A percentile compares a stretch with the other conserved stretches of the same genome.
phyloP scores from a whole-genome alignment of 2,797 vertebrate genomes.

The Falco rusticolus region DNA sequence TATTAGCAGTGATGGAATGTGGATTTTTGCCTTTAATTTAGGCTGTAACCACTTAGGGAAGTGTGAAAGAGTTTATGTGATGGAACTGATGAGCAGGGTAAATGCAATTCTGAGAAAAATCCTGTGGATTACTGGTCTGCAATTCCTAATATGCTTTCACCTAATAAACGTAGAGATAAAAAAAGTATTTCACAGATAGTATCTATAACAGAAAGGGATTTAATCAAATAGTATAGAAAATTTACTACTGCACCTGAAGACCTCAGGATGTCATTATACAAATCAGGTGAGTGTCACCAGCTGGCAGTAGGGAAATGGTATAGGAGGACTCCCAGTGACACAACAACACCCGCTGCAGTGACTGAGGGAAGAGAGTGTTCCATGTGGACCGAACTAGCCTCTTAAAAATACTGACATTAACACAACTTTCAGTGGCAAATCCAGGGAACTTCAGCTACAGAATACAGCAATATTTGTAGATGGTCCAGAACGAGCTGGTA shows the following conservation, averaged over 20 bases:
- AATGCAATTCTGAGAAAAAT: neutral
- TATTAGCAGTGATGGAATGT: neutral
- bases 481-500: neutral
- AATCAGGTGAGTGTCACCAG: neutral
- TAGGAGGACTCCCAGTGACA: neutral
- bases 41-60: neutral
- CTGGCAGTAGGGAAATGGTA: neutral
- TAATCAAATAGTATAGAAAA: neutral
- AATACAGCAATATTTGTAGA: neutral
- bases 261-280: neutral
- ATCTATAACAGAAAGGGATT: neutral
- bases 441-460: neutral
- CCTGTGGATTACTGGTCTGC: neutral
- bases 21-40: constrained; percentile 14
- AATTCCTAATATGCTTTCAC: neutral
- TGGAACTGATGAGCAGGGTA: neutral
- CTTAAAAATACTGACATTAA: neutral
- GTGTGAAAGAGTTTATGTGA: neutral
- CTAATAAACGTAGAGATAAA: neutral
- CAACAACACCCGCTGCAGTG: neutral
- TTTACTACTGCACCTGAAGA: neutral
- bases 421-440: neutral
- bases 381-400: neutral
- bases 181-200: neutral
- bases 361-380: neutral